These are phyloP conservation scores for Aphelenchoides besseyi DNA, from an alignment of 1,140 invertebrate species.

Conservation along the genomic window DNA sequence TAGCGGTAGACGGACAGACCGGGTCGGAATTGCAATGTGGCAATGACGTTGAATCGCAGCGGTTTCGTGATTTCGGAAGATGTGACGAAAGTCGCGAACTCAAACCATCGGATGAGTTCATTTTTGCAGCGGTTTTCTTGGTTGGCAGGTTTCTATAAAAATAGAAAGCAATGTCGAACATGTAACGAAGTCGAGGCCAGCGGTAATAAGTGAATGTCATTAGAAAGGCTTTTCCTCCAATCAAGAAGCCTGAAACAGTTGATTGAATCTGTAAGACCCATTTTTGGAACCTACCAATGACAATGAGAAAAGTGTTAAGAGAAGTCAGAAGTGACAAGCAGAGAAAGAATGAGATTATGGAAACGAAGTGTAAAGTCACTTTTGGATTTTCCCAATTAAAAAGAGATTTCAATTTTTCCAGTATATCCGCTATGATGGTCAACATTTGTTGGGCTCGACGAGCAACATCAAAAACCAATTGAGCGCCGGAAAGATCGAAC, in stretches of 20 bases:
- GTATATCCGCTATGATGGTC: slow-evolving; percentile 45
- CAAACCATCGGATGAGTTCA: neutral
- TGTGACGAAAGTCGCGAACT: too few relatives aligned
- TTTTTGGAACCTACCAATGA: slow-evolving; percentile 38
- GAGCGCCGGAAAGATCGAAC: slow-evolving; percentile 53
- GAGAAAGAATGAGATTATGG: slow-evolving; percentile 41
- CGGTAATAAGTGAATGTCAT: slow-evolving; percentile 54
- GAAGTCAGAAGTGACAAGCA: slow-evolving; percentile 29
- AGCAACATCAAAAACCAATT: slow-evolving; percentile 55
- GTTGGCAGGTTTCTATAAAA: slow-evolving; percentile 52
- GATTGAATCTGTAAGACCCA: too few relatives aligned
- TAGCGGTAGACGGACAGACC: neutral
- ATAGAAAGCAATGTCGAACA: slow-evolving; percentile 52
- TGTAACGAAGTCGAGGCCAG: slow-evolving; percentile 43
- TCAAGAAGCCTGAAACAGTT: slow-evolving; percentile 27
- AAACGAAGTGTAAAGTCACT: slow-evolving; percentile 43
- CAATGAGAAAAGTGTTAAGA: slow-evolving; percentile 26
- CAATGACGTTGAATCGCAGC: neutral
- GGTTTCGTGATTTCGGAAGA: neutral
- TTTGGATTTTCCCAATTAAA: slow-evolving; percentile 50
- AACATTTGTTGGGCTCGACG: slow-evolving; percentile 43
- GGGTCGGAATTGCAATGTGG: neutral
- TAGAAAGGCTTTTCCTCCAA: slow-evolving; percentile 50
- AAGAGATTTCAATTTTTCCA: slow-evolving; percentile 47
- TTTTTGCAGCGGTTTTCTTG: neutral